Conservation (phyloP, 2,113 vertebrate species). For the Brachyistius frenatus region DNA sequence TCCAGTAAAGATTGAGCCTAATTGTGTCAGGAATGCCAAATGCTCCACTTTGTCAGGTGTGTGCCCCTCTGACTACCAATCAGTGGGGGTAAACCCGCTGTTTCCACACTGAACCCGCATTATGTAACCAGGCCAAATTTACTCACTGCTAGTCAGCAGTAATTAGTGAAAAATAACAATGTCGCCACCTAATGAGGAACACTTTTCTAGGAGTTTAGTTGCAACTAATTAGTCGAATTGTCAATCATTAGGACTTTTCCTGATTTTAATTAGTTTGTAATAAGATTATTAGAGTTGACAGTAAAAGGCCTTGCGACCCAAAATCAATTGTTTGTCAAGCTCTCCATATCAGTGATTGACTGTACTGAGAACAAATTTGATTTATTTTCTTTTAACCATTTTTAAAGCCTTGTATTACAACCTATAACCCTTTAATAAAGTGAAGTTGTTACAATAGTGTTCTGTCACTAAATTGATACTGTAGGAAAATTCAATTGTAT, state of each 20-base stretch:
- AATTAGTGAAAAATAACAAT: neutral
- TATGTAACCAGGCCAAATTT: neutral
- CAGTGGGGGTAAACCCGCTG: constrained; percentile 1
- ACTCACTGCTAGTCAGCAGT: neutral
- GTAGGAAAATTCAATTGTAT: neutral
- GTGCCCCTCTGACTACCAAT: constrained; percentile 60
- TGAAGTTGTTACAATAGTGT: neutral
- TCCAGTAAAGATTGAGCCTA: constrained; percentile 57
- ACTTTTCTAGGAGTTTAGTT: neutral
- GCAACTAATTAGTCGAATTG: neutral
- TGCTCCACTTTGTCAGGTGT: constrained; percentile 43
- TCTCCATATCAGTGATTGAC: neutral
- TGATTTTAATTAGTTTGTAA: neutral
- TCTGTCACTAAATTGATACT: neutral
- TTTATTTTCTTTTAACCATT: neutral
- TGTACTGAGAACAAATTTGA: no score
- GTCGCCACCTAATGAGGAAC: neutral
- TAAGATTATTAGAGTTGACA: constrained; percentile 7
- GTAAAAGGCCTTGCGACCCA: neutral
- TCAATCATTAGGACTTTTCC: neutral
- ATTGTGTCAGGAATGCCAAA: constrained; percentile 72
- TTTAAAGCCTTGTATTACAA: neutral
- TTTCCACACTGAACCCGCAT: constrained; percentile 22
- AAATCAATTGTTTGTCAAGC: neutral
- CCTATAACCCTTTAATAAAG: neutral